Base-by-base conservation (phyloP, 2,888 invertebrate species). In the Plagodis dolabraria region DNA sequence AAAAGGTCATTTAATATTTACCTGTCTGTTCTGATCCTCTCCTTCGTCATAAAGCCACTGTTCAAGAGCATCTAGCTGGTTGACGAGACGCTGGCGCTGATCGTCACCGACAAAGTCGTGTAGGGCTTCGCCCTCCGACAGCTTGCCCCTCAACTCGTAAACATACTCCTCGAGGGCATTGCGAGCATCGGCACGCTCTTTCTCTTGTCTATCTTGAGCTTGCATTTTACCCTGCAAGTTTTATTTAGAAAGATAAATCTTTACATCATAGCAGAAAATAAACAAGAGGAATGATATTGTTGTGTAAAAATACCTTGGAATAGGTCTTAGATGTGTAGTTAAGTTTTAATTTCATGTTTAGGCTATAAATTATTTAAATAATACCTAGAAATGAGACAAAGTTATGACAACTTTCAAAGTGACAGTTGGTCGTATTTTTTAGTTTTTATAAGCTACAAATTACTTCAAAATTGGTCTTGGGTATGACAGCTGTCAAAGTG, bases 151-250 rank as follows among this genome's bases (percentile, higher is more conserved):
- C 86, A 99, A 94, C 75, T 99, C 99, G 84, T 99, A 99, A 36
- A 99, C 98, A 80, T 98, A 99, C 87, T 99, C 99, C 86, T 99
- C 99, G 0, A 99, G 94, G 5, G 98, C 97, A 87, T 99, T 99
- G 77, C 99, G 97, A 0, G 98, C 98, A 86, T 99, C 99, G 6
- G 97, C 96, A 50, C 99, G 95, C 82, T 99, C 98, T 76, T 98
- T 99, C 89, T 99, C 99, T 80, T 97, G 96, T 63, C 95, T 95
- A 85, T 99, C 99, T 74, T 96, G 96, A 55, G 95, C 94, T 74
- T 96, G 95, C 96, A 97, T 96, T 86, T 95, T 96, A 63, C 94
- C 93, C 96, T 97, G 77, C 33, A 67, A 43, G 10, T 40, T 7
- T 22, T 22, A 22, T 22, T 22, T 1, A 38, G 9, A 38, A 38